Base-by-base conservation (phyloP, 92 coral and sea anemone genomes). In the Porites evermanni region DNA sequence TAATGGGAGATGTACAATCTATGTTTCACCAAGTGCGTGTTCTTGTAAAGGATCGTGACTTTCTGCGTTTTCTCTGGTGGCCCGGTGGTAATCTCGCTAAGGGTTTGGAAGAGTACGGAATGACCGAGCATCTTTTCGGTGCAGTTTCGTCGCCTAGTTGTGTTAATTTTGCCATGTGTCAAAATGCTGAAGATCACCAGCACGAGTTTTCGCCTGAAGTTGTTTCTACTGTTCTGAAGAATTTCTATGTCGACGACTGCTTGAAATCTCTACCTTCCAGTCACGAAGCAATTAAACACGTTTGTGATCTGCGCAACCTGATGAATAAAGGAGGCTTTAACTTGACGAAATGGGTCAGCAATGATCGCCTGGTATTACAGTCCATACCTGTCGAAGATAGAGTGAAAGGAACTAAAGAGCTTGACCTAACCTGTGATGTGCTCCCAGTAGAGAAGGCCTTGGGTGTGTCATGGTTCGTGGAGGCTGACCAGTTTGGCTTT, bases 121-220 rank as follows among this genome's bases (percentile, higher is more conserved):
- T 85, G 93, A 85, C 74, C 44, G 90, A 80, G 14, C 92, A 84
- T 84, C 53, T 88, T 19, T 89, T 89, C 61, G 92, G 92, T 61
- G 89, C 89, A 1, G 89, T 71, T 0, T 89, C 89, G 56, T 89
- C 89, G 13, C 92, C 92, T 17, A 64, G 75, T 58, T 82, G 79
- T 69, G 93, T 88, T 16, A 86, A 82, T 14, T 86, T 86, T 65
- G 86, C 88, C 64, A 56, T 91, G 29, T 73, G 83, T 16, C 59
- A 56, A 19, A 87, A 79, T 56, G 94, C 89, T 12, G 24, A 23
- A 23, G 24, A 23, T 23, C 24, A 23, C 24, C 24, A 23, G 24
- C 24, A 23, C 24, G 24, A 23, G 24, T 23, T 23, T 23, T 23
- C 24, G 24, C 24, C 24, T 23, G 24, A 23, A 23, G 24, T 23